Evolutionary conservation across 2,888 invertebrate genomes (phyloP).

Genomic region (Cotesia congregata): DNA sequence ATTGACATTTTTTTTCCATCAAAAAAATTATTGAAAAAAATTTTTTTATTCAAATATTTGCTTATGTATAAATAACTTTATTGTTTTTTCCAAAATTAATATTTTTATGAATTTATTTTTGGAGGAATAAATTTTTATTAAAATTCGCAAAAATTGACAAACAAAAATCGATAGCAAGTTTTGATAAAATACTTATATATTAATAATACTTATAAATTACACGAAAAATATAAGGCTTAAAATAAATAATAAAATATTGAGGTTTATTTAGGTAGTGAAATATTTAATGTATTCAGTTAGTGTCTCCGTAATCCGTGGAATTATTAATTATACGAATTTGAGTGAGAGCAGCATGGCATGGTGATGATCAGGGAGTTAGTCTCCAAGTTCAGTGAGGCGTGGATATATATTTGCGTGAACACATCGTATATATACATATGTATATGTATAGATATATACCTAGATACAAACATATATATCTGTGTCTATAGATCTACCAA

Average conservation of each 20-base stretch:
- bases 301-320: slow-evolving; percentile 13
- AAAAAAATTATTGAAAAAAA: too few species aligned
- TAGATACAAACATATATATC: slow-evolving; percentile 7
- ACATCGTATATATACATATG: slow-evolving; percentile 18
- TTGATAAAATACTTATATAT: too few species aligned
- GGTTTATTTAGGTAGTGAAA: background rate
- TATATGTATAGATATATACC: too few species aligned
- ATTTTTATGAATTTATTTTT: too few species aligned
- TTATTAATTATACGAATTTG: slow-evolving; percentile 37
- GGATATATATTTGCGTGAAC: slow-evolving; percentile 17
- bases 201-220: too few species aligned
- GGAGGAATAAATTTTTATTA: too few species aligned
- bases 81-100: background rate
- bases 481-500: slow-evolving; percentile 1
- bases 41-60: too few species aligned
- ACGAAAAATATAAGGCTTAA: background rate
- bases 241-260: background rate
- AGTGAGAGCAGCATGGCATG: slow-evolving; percentile 18
- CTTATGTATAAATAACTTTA: background rate
- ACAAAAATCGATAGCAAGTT: too few species aligned
- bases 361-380: slow-evolving; percentile 20
- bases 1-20: slow-evolving; percentile 17
- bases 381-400: slow-evolving; percentile 21
- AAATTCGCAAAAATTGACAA: background rate
- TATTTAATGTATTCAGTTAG: slow-evolving; percentile 13